These are phyloP conservation scores for Petrocephalus sullivani DNA, from an alignment of 2,797 vertebrate genomes.

Conservation along the genomic window DNA sequence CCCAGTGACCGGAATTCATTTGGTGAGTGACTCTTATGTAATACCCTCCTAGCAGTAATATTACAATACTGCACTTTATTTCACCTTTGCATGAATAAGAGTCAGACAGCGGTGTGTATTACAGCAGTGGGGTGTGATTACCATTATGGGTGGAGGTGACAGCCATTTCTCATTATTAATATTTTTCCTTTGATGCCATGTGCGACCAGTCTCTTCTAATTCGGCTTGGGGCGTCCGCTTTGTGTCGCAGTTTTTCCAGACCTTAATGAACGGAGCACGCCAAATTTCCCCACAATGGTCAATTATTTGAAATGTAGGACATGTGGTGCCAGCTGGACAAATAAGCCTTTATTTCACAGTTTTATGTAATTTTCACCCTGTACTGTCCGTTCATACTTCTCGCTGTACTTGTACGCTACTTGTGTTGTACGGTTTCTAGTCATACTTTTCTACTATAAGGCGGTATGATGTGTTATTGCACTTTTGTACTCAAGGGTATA, in stretches of 20 bases:
- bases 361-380: background rate
- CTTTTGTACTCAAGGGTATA: background rate
- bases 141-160: slow-evolving; percentile 6
- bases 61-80: slow-evolving; percentile 12
- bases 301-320: background rate
- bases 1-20: background rate
- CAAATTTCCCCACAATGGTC: background rate
- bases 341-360: background rate
- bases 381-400: background rate
- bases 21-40: slow-evolving; percentile 1
- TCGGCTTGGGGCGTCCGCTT: background rate
- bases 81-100: slow-evolving; percentile 10
- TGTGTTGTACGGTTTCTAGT: background rate
- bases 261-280: background rate
- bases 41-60: background rate
- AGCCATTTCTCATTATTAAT: background rate
- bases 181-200: background rate
- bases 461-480: background rate
- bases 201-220: background rate
- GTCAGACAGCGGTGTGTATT: background rate
- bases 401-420: background rate
- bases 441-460: background rate
- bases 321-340: background rate
- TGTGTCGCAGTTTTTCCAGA: background rate
- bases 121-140: background rate